Base-by-base conservation (phyloP, 2,888 invertebrate genomes). In the Nemotelus nigrinus region DNA sequence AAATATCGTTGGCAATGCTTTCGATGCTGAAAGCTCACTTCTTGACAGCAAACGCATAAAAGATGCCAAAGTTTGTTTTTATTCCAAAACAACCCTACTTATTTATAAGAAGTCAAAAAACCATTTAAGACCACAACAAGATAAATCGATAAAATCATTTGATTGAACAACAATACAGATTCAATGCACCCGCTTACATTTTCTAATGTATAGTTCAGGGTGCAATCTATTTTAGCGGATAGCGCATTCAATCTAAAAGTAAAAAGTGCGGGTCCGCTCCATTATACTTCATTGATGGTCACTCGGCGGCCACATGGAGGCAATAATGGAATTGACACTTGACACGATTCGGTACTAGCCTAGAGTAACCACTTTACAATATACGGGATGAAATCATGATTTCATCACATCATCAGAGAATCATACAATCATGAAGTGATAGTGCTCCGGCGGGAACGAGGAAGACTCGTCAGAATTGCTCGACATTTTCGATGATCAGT, bases 241-340 rank as follows among this genome's bases (percentile, higher is more conserved):
- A 70, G 43, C 25, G 53, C 55, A 10, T 50, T 43, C 10, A 70
- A 70, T 70, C 44, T 53, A 44, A 72, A 45, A 53, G 44, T 57
- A 47, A 63, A 60, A 48, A 45, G 60, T 74, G 74, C 74, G 74
- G 74, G 74, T 74, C 74, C 25, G 25, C 1, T 25, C 25, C 60
- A 74, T 74, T 74, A 44, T 10, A 25, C 8, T 4, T 63, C 1
- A 60, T 45, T 74, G 63, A 60, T 60, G 74, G 74, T 74, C 74
- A 74, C n/a, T 74, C 48, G 50, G 3, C 47, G 60, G 50, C 74
- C 74, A 39, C 47, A 72, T 58, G 72, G 47, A 72, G 5, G 45
- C 47, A 25, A 58, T 72, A 47, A 53, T 45, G 45, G 48, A 74
- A 74, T 74, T 74, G 74, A 74, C 74, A 74, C 74, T 74, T 60